These are phyloP conservation scores for Scaptomyza graminum DNA, from an alignment of 1,140 invertebrate genomes.

Conservation along the genomic window DNA sequence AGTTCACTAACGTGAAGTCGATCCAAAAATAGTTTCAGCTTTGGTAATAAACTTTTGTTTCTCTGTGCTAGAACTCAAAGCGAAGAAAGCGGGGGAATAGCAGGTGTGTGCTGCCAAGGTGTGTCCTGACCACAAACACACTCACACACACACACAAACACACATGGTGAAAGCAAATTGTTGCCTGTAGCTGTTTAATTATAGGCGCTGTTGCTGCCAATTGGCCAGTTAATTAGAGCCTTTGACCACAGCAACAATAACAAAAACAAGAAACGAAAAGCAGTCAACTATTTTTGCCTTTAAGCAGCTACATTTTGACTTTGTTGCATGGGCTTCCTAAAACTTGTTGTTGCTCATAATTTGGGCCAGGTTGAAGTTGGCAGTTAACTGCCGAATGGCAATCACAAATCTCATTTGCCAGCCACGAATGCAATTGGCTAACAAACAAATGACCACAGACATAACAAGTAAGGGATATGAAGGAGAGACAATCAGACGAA, in stretches of 20 bases:
- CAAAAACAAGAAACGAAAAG: not conserved
- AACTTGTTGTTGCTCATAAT: conserved; percentile 29
- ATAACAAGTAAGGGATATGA: not conserved
- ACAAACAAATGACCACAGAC: conserved; percentile 47
- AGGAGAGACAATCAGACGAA: conserved; percentile 1
- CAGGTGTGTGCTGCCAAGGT: conserved; percentile 16
- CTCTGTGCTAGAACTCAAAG: no score
- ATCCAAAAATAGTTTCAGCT: no score
- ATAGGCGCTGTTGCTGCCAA: conserved; percentile 48
- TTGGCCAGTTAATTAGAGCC: conserved; percentile 65
- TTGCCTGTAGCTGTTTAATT: conserved; percentile 43
- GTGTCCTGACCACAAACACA: conserved; percentile 18
- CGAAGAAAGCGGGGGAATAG: not conserved
- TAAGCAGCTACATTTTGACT: conserved; percentile 55
- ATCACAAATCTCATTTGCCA: conserved; percentile 58
- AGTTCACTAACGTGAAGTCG: no score
- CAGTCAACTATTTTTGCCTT: conserved; percentile 33
- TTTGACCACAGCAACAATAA: conserved; percentile 25
- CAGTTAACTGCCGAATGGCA: conserved; percentile 9
- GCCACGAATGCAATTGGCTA: conserved; percentile 58
- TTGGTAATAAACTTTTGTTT: no score
- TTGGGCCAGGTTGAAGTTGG: conserved; percentile 1
- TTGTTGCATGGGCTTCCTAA: conserved; percentile 51
- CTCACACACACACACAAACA: conserved; percentile 8
- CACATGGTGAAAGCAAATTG: not conserved